Base-by-base conservation (phyloP, 2,113 vertebrate species). In the Ochotona curzoniae region DNA sequence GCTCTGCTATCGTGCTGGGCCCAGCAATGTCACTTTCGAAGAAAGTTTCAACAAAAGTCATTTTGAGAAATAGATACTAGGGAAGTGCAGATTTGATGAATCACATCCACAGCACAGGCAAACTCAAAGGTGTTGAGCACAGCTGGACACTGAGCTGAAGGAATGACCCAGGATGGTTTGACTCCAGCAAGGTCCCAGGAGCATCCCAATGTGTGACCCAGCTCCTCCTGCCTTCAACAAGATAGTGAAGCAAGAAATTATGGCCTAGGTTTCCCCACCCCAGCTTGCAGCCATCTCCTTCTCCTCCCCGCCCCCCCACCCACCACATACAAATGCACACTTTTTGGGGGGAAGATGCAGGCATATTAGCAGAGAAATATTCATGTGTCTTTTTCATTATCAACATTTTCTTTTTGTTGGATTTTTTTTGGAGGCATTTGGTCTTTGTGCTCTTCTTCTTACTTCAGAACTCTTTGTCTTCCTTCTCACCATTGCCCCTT, bases 131-230 rank as follows among this genome's bases (percentile, higher is more conserved):
- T 14, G 5, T 14, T 4, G 17, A 35, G 71, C 28, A 38, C 23
- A 81, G 25, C 28, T 6, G 4, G 5, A 6, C 26, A 15, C 67
- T 23, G 18, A 21, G 57, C 3, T 25, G 49, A 10, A 1, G 3
- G 2, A 2, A 7, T 0, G 17, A 54, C 30, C 23, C 5, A 8
- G 20, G 32, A 9, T 1, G 0, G 15, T 1, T 9, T 13, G 20
- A 12, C 6, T 49, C 57, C 57, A 49, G 4, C 7, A 9, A 7
- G 5, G 0, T 44, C 35, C 92, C 26, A 7, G n/a, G 6, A 57
- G 51, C 63, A 44, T 1, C 0, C 10, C 0, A 5, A 13, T 8
- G 5, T 18, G 51, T n/a, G 83, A 60, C 21, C 2, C 17, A 8
- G 21, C 17, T 66, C 60, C 12, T 71, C 51, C n/a, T 15, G 32